Evolutionary conservation across 2,797 vertebrate species (phyloP).

Genomic region (Borostomias antarcticus): DNA sequence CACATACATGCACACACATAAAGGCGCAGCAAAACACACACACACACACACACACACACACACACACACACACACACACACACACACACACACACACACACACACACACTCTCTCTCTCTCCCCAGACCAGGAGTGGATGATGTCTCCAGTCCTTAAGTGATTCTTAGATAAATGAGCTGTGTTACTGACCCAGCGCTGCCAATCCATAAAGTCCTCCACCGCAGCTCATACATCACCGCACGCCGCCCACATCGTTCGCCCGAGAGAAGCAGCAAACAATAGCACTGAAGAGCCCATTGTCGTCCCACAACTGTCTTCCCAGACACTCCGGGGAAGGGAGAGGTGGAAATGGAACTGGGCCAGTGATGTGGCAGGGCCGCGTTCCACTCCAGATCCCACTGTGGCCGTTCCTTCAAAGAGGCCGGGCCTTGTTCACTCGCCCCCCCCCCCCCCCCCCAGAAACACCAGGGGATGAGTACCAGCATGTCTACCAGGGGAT

Average conservation of each 20-base stretch:
- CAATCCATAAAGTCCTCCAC: constrained; percentile 33
- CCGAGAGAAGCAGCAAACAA: no score
- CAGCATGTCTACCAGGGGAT: no score
- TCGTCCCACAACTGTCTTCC: no score
- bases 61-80: constrained; percentile 15
- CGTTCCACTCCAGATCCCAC: no score
- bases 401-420: no score
- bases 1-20: constrained; percentile 6
- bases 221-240: constrained; percentile 24
- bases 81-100: constrained; percentile 8
- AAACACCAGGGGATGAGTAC: no score
- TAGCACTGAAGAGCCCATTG: no score
- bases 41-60: not conserved
- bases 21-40: no score
- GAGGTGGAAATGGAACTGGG: not conserved
- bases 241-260: not conserved
- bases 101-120: not conserved
- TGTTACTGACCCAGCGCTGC: constrained; percentile 28
- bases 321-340: not conserved
- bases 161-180: constrained; percentile 41
- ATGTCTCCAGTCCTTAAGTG: constrained; percentile 22
- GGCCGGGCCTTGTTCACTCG: no score
- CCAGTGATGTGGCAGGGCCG: not conserved
- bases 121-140: not conserved
- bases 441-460: no score